Base-by-base conservation (phyloP, 1,140 invertebrate species). In the Coptotermes formosanus region DNA sequence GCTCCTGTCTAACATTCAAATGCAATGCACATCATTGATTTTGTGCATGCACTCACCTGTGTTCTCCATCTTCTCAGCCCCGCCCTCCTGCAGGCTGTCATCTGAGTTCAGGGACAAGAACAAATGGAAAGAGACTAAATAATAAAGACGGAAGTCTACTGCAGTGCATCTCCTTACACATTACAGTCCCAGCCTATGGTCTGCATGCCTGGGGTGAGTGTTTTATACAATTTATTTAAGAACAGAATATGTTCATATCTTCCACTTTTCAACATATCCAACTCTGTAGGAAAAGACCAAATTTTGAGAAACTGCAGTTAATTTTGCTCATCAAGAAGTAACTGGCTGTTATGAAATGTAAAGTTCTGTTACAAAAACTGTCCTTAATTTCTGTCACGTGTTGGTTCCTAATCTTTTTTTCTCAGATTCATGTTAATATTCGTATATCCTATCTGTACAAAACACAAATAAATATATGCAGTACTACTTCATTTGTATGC, bases 41-140 rank as follows among this genome's bases (percentile, higher is more conserved):
- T 75, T 75, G 64, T 75, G 64, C 64, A 75, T 32, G 32, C 82
- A 84, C 75, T 85, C 87, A 85, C 86, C 85, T 87, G 44, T 32
- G 32, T 64, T 25, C 38, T 83, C 85, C 45, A 69, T 89, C 87
- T 21, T 88, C 25, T 89, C 89, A 16, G 88, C 90, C 30, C 88
- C 89, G 30, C 88, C 89, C 82, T 90, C 89, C 16, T 88, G 88
- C 81, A 88, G 87, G 83, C 87, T 87, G 85, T 93, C 94, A 91
- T 94, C 94, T 95, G 94, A 93, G 91, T 95, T 95, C 92, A 96
- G 93, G 92, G 93, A 95, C 93, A 95, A 94, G 93, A 96, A 95
- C 93, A 95, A 94, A 93, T 93, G 94, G 93, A 95, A 94, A 94
- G 93, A 95, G 92, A 95, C 95, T 96, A 94, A 93, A 93, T 93